Evolutionary conservation across 2,113 vertebrate genomes (phyloP), one percentile per base, ranked within the genome.

Genomic region (Echinops telfairi): DNA sequence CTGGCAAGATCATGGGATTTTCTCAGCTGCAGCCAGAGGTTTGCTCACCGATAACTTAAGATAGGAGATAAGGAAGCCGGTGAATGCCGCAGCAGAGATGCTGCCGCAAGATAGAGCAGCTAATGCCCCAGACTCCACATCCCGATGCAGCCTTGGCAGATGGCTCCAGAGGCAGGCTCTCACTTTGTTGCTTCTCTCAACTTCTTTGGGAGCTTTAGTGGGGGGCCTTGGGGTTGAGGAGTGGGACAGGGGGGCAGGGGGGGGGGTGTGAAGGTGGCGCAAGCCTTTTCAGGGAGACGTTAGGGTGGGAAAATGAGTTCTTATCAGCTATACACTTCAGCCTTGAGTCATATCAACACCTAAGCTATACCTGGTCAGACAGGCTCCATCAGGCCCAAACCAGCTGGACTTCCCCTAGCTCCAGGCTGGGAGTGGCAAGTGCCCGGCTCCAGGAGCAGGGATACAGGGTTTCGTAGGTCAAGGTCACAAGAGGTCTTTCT

Each of bases 11-110:
- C n/a, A 92, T 78, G 75, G 57, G 4, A 53, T 90, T 95, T 75
- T 82, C 60, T 89, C 15, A 1, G 64, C 62, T 93, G 36, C 58
- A 47, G 33, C 83, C 68, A 57, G 17, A 2, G 38, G 88, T 89
- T 94, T 47, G 66, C 76, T 93, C 88, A 70, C 71, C 88, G 38
- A 47, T 84, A 20, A 58, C 78, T 83, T 94, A 77, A 75, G 60
- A 79, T 82, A 57, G 33, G 22, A 86, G 57, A 92, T 76, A 93
- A 87, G 73, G 20, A 95, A 93, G 47, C 27, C 29, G 11, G 43
- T 79, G 23, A 83, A 29, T 62, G 5, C 23, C 27, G 68, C 70
- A 43, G 83, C 60, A 89, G 31, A 91, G 75, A 47, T 75, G 43
- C 71, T 53, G 23, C 80, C 53, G 14, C 43, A 64, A 57, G 80